phyloP scores from a whole-genome alignment of 2,113 vertebrate species.

The Theristicus caerulescens region DNA sequence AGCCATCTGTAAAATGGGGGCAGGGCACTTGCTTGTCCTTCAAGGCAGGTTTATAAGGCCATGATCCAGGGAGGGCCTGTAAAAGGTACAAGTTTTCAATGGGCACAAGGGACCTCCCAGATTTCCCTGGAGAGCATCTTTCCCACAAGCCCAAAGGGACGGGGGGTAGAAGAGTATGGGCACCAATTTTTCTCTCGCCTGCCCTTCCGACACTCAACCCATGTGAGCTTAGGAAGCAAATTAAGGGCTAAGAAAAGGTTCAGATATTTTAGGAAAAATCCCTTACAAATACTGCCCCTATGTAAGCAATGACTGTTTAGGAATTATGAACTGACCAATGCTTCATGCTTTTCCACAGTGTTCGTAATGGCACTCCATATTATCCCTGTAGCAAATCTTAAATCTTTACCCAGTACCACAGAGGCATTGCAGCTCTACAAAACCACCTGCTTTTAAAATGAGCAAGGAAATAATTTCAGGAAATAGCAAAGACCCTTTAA shows the following conservation, averaged over 20 bases:
- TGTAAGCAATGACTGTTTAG: background rate
- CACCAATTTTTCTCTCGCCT: background rate
- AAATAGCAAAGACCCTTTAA: background rate
- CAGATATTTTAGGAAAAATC: background rate
- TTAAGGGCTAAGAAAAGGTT: background rate
- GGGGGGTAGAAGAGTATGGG: rapidly evolving
- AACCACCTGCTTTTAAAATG: background rate
- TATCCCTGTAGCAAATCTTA: background rate
- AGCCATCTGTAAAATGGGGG: background rate
- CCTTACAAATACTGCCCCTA: background rate
- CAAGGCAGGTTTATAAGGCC: background rate
- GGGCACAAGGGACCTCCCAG: background rate
- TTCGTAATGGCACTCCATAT: background rate
- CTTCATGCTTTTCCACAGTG: background rate
- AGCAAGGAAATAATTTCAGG: background rate
- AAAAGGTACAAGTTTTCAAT: background rate
- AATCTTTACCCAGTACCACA: background rate
- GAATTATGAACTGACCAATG: background rate
- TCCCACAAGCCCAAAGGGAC: background rate
- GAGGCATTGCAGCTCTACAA: background rate
- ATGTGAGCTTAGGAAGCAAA: background rate
- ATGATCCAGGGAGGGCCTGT: background rate
- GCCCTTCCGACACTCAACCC: background rate
- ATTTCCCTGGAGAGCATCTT: background rate
- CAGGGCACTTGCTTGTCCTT: background rate